Conservation (phyloP, 2,797 vertebrate genomes). For the Pseudotriccus pelzelni region DNA sequence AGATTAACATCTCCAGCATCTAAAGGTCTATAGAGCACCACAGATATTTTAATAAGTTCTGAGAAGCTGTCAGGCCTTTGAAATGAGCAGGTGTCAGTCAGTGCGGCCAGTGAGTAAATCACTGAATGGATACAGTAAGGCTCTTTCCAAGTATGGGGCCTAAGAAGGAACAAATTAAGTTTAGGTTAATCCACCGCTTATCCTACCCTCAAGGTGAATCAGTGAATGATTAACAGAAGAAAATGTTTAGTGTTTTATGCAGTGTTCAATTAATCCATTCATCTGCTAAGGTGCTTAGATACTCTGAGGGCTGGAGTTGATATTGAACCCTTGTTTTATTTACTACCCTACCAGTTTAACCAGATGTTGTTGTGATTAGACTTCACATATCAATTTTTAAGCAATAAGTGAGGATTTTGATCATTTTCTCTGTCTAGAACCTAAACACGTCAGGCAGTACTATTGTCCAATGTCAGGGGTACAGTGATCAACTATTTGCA, state of each 20-base stretch:
- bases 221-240: conserved; percentile 49
- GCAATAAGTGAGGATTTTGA: background rate
- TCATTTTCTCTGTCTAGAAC: background rate
- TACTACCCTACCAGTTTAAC: background rate
- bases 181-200: conserved; percentile 39
- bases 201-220: conserved; percentile 57
- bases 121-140: background rate
- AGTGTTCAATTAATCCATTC: conserved; percentile 57
- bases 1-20: background rate
- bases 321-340: background rate
- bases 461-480: background rate
- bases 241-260: conserved; percentile 39
- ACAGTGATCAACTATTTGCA: background rate
- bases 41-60: background rate
- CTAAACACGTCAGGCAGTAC: background rate
- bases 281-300: conserved; percentile 41
- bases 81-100: background rate
- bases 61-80: background rate
- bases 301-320: background rate
- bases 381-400: background rate
- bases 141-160: background rate
- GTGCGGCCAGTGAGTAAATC: background rate
- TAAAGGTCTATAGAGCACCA: background rate
- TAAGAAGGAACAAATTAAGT: conserved; percentile 34
- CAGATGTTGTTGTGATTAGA: background rate